Evolutionary conservation across 2,797 vertebrate genomes (phyloP).

Genomic region (Epinephelus coioides): DNA sequence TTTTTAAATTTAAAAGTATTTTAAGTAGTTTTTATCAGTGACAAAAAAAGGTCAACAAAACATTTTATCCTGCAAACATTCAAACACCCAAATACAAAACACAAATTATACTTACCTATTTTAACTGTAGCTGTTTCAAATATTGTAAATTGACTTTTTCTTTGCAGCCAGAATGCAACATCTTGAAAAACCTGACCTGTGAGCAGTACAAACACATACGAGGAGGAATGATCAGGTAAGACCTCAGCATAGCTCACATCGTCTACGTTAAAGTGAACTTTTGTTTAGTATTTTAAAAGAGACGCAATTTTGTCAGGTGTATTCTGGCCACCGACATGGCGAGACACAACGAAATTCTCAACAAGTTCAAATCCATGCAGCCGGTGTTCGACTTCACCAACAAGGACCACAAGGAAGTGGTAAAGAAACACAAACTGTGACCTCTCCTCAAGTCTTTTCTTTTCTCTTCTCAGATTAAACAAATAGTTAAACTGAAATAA

Average conservation of each 20-base stretch:
- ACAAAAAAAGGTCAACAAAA: neutral
- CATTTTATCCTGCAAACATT: neutral
- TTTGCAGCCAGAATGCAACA: constrained; percentile 91
- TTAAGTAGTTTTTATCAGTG: too few relatives aligned
- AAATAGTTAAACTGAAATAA: too few relatives aligned
- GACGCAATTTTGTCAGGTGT: constrained; percentile 40
- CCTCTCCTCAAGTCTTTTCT: neutral
- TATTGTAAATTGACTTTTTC: neutral
- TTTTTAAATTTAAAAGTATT: too few relatives aligned
- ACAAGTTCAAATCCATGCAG: constrained; percentile 89
- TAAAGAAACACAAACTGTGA: constrained; percentile 7
- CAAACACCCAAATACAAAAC: neutral
- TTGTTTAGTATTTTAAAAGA: too few relatives aligned
- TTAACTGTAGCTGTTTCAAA: neutral
- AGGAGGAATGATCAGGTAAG: constrained; percentile 75
- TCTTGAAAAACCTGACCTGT: constrained; percentile 86
- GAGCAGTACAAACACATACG: constrained; percentile 91
- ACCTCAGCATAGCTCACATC: neutral
- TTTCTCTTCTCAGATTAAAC: neutral
- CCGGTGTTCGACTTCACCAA: constrained; percentile 92
- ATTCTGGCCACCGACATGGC: constrained; percentile 97
- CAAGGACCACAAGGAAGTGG: constrained; percentile 86
- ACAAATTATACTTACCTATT: neutral
- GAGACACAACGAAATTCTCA: constrained; percentile 92
- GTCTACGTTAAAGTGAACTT: fast-evolving